Conservation (phyloP, 2,113 vertebrate species). For the Stegastes partitus region DNA sequence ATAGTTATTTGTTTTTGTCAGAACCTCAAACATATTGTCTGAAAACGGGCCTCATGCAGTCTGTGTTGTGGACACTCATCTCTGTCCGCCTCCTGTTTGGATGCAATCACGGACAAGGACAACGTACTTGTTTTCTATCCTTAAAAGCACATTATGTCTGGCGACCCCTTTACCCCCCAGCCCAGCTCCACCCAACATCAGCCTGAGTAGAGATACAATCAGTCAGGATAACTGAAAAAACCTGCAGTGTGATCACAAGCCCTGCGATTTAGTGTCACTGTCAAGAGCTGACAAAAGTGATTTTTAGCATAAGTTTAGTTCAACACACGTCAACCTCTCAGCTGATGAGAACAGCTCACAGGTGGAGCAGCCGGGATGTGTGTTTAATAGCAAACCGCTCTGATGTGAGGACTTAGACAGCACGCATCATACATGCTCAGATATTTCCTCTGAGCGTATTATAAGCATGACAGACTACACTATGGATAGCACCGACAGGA, state of each 20-base stretch:
- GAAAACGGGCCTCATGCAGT: background rate
- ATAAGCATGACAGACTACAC: background rate
- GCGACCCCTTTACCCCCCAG: background rate
- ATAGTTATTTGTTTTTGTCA: no score
- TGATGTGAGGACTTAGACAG: background rate
- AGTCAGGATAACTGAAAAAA: background rate
- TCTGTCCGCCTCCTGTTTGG: background rate
- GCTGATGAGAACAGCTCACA: background rate
- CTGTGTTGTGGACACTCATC: background rate
- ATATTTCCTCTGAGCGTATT: no score
- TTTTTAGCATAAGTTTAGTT: background rate
- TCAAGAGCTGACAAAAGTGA: background rate
- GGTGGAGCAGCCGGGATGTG: background rate
- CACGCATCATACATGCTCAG: background rate
- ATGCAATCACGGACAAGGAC: background rate
- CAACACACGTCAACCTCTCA: background rate
- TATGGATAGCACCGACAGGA: background rate
- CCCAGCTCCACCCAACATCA: background rate
- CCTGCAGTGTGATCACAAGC: background rate
- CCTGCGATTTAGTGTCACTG: background rate
- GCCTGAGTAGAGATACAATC: constrained; percentile 2
- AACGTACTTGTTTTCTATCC: background rate
- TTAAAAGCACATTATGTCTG: background rate
- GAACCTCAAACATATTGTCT: no score
- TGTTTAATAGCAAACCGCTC: background rate